These are phyloP conservation scores for Parnassius glacialis DNA, from an alignment of 2,888 invertebrate genomes.

Conservation along the genomic window DNA sequence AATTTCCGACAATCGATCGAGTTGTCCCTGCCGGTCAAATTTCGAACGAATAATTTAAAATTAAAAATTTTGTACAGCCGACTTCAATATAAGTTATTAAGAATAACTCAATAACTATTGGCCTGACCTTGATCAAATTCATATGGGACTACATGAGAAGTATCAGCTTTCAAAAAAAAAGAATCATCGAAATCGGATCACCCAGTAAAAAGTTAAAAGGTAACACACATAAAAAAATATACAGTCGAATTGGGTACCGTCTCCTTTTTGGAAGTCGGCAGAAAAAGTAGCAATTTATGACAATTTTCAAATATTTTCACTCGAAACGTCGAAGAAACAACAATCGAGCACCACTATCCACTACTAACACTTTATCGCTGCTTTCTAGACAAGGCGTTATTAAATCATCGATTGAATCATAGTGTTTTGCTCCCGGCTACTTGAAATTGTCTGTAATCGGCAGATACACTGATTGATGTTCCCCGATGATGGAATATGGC, in stretches of 20 bases:
- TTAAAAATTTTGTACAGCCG: too few species aligned
- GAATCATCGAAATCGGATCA: too few species aligned
- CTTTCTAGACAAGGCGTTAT: slow-evolving; percentile 64
- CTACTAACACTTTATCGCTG: slow-evolving; percentile 63
- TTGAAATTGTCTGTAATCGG: slow-evolving; percentile 52
- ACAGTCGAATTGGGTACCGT: too few species aligned
- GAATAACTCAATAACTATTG: too few species aligned
- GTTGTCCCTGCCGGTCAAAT: slow-evolving; percentile 27
- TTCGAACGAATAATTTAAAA: slow-evolving; percentile 25
- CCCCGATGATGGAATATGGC: slow-evolving; percentile 22
- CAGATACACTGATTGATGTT: slow-evolving; percentile 22
- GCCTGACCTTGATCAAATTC: too few species aligned
- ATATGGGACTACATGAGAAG: too few species aligned
- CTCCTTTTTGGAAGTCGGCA: too few species aligned
- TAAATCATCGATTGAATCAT: slow-evolving; percentile 66
- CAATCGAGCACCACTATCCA: slow-evolving; percentile 54
- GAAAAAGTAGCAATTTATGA: slow-evolving; percentile 59
- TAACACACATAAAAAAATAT: too few species aligned
- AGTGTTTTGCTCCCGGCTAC: slow-evolving; percentile 56
- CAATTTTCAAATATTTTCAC: slow-evolving; percentile 68
- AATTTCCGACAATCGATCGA: slow-evolving; percentile 8
- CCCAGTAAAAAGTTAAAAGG: too few species aligned
- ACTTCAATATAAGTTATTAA: too few species aligned
- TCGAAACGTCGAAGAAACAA: slow-evolving; percentile 69
- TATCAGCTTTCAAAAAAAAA: too few species aligned